Evolutionary conservation across 2,888 invertebrate species (phyloP).

Genomic region (Apodemia hepburni): DNA sequence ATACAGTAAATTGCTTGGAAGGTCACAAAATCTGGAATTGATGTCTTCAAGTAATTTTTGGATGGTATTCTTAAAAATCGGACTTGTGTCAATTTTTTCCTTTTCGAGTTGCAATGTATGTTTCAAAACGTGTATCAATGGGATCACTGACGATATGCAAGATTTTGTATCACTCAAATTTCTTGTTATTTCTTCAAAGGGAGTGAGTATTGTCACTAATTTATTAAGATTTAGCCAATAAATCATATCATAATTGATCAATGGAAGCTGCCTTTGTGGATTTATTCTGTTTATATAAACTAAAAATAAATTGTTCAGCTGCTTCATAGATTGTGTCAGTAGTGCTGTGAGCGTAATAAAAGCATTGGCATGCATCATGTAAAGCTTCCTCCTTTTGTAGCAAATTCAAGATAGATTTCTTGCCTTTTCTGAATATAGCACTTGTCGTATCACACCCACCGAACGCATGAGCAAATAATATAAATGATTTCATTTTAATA

Average conservation of each 20-base stretch:
- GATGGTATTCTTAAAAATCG: no score
- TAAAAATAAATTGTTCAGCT: slow-evolving; percentile 1
- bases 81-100: no score
- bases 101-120: no score
- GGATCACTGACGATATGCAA: no score
- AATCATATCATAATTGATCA: slow-evolving; percentile 7
- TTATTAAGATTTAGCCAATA: slow-evolving; percentile 26
- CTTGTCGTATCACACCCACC: neutral
- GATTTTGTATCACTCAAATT: no score
- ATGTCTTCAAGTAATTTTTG: no score
- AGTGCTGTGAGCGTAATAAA: slow-evolving; percentile 8
- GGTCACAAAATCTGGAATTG: no score
- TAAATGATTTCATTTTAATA: no score
- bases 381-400: slow-evolving; percentile 6
- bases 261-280: slow-evolving; percentile 8
- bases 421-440: slow-evolving; percentile 2
- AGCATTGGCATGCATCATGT: slow-evolving; percentile 5
- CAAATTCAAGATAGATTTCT: slow-evolving; percentile 4
- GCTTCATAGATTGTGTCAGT: slow-evolving; percentile 2
- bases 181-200: no score
- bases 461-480: no score
- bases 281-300: slow-evolving; percentile 5
- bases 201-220: slow-evolving; percentile 19
- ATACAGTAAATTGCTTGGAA: no score
- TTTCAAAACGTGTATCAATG: no score